Evolutionary conservation across 2,888 invertebrate genomes (phyloP), one percentile per base, ranked within the genome.

Genomic region (Periphyllus acericola): DNA sequence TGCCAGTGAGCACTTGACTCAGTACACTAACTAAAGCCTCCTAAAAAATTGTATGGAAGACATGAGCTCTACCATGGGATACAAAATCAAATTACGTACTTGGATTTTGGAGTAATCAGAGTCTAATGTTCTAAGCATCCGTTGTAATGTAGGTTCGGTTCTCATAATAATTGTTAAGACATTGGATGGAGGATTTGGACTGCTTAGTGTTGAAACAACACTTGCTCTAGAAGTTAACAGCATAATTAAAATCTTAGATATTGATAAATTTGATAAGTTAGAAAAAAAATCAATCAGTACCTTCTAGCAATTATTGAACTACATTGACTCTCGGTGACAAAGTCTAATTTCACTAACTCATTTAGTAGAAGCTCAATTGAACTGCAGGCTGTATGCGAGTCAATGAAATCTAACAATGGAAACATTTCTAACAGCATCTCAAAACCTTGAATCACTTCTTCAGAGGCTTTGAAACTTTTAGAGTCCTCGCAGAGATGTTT

Each of bases 101-200:
- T 94, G 94, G 89, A 96, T 97, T 93, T 98, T 98, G 89, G 95
- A 95, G 91, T 96, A 96, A 91, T 98, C 97, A 0, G 97, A 95
- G 90, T 96, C 96, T 90, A 98, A 93, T 0, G 98, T 97, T 92
- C 97, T 98, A 21, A 98, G 93, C 90, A 98, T 96, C 21, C 97
- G 96, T 52, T 95, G 95, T 21, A 98, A 93, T 11, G 98, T 97
- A 17, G 96, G 96, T 91, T 98, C 86, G n/a, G 86, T 87, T 32
- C 68, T 86, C 55, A 89, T 84, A 71, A 89, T 89, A 40, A 89
- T 85, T 29, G 89, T 87, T 6, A 78, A 32, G 36, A 89, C 79
- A 29, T 86, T 86, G 6, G 82, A 80, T 9, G 89, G 84, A 3
- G 89, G 83, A 60, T 82, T 89, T n/a, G 86, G 86, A 81, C 80